Evolutionary conservation across 2,888 invertebrate genomes (phyloP).

Genomic region (Aethes cnicana): DNA sequence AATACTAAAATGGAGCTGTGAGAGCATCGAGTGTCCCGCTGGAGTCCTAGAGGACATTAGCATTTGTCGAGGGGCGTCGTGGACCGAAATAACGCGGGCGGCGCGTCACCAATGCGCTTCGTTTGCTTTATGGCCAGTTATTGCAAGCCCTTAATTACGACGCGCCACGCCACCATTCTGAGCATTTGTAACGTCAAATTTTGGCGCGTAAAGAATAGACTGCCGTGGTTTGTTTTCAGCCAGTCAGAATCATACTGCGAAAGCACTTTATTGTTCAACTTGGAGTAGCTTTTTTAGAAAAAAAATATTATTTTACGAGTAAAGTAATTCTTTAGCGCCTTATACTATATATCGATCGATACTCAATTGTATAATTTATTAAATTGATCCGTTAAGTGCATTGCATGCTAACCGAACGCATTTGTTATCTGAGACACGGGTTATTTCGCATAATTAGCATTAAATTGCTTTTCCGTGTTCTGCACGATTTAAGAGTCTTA

Average conservation of each 20-base stretch:
- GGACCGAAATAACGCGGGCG: conserved; percentile 72
- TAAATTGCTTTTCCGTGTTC: conserved; percentile 55
- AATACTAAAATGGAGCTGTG: conserved; percentile 34
- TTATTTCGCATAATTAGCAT: conserved; percentile 52
- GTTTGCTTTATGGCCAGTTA: conserved; percentile 75
- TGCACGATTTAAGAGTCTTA: conserved; percentile 25
- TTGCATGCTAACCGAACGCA: conserved; percentile 4
- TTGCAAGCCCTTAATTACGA: conserved; percentile 75
- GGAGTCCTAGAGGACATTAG: conserved; percentile 80
- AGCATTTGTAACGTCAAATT: conserved; percentile 73
- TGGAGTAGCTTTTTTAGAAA: too few relatives aligned
- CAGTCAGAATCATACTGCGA: neutral
- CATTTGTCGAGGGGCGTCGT: conserved; percentile 76
- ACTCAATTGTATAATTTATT: conserved; percentile 19
- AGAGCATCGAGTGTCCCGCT: conserved; percentile 47
- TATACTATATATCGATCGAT: neutral
- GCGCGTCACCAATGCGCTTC: conserved; percentile 73
- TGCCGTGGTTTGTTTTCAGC: conserved; percentile 6
- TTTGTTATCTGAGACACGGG: conserved; percentile 22
- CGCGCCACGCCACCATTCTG: conserved; percentile 64
- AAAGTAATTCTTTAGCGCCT: too few relatives aligned
- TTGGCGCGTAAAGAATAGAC: conserved; percentile 57
- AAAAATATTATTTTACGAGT: too few relatives aligned
- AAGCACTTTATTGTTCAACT: conserved; percentile 1
- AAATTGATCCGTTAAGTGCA: conserved; percentile 9